phyloP scores from a whole-genome alignment of 2,113 vertebrate genomes.

The Stegostoma tigrinum region DNA sequence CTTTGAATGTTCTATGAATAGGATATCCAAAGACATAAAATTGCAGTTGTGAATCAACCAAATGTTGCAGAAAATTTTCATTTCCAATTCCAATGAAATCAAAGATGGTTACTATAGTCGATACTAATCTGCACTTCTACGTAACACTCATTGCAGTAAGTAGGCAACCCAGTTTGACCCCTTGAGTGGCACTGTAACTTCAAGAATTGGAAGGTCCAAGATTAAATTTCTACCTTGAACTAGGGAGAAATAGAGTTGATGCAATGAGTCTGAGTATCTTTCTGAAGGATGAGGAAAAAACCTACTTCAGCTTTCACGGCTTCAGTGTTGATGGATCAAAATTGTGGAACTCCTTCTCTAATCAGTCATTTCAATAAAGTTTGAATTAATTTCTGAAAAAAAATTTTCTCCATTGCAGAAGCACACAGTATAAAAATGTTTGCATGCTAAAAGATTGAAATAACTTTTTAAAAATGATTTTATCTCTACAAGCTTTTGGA shows the following conservation, averaged over 20 bases:
- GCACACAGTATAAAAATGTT: not conserved
- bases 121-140: not conserved
- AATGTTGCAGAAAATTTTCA: not conserved
- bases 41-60: not conserved
- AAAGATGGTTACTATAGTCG: not conserved
- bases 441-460: not conserved
- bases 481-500: not conserved
- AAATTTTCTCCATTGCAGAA: not conserved
- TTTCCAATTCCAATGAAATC: not conserved
- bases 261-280: not conserved
- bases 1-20: not conserved
- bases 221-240: not conserved
- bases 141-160: not conserved
- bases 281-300: not conserved
- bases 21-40: not conserved
- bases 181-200: not conserved
- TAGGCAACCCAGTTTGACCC: not conserved
- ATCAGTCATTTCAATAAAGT: too few species aligned
- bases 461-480: not conserved
- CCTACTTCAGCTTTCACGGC: not conserved
- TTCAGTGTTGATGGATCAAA: too few species aligned
- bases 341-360: too few species aligned
- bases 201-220: not conserved
- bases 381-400: too few species aligned
- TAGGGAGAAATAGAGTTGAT: not conserved